Percentiles rank a stretch among this genome's conserved stretches.
phyloP scores from a whole-genome alignment of 2,113 vertebrate species.

The Fregata magnificens region DNA sequence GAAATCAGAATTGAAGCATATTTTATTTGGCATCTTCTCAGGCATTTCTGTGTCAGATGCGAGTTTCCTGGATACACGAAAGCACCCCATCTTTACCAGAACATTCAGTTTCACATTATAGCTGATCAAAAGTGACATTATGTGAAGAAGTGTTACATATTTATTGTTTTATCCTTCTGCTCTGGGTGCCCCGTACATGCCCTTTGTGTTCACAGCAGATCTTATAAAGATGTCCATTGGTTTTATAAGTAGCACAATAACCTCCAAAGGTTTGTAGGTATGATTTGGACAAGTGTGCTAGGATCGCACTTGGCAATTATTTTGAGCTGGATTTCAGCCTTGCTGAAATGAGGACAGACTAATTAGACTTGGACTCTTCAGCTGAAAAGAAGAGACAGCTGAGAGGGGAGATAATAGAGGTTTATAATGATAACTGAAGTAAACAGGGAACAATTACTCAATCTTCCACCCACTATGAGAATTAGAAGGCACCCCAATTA shows the following conservation, averaged over 20 bases:
- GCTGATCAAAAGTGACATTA: background rate
- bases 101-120: background rate
- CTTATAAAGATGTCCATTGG: background rate
- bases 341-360: constrained; percentile 22
- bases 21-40: background rate
- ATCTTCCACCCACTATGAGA: constrained; percentile 7
- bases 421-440: constrained; percentile 21
- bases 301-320: background rate
- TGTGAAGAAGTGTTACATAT: background rate
- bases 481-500: constrained; percentile 15
- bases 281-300: background rate
- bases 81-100: background rate
- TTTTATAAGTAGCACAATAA: background rate
- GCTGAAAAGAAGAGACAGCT: constrained; percentile 17
- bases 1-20: background rate
- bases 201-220: background rate
- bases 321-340: constrained; percentile 31
- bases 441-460: constrained; percentile 33
- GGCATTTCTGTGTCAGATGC: background rate
- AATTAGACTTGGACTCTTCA: constrained; percentile 26
- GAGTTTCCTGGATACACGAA: background rate
- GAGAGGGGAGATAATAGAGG: constrained; percentile 8
- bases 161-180: background rate
- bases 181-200: background rate
- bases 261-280: background rate